Base-by-base conservation (phyloP, 2,113 vertebrate genomes). In the Synodontis membranacea region DNA sequence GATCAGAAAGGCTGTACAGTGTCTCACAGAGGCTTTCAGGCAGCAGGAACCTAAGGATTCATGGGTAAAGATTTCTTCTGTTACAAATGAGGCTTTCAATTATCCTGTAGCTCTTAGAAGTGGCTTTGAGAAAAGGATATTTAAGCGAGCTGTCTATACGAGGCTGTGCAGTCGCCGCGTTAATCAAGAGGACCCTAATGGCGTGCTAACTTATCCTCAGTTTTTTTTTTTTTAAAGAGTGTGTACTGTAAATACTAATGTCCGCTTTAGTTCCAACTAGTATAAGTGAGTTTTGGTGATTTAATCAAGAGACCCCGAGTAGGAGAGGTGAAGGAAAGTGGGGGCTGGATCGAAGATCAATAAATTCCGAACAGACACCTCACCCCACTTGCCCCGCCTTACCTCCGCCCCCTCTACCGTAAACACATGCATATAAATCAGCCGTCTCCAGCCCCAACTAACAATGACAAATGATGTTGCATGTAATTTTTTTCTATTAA, bases 401-500 rank as follows among this genome's bases (percentile, higher is more conserved):
- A 86, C 92, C 92, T 91, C 92, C 92, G 91, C 91, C 89, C 87
- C 95, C 94, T 93, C 94, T 93, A 95, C 96, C 94, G 96, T 97
- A 99, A 99, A 99, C 97, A 99, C 97, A 98, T 96, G 94, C 95
- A 96, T 96, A 95, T 95, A 95, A 96, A 96, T 95, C 94, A 95
- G 94, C 91, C 91, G 90, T 91, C 86, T 91, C 89, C 92, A 92
- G 93, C 92, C 82, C 72, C 86, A 89, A 90, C 93, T 99, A 99
- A 99, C 98, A 97, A 99, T 98, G 98, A 99, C 98, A 99, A 99
- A 99, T 97, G 97, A 97, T 97, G 97, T 97, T 98, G 97, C 98
- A 96, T 98, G 97, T 99, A 97, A 99, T 99, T 98, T 99, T 98
- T 99, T 97, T 97, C 97, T 97, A 99, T 99, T 99, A 99, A 99